Evolutionary conservation across 1,140 invertebrate genomes (phyloP).

Genomic region (Cephus cinctus): DNA sequence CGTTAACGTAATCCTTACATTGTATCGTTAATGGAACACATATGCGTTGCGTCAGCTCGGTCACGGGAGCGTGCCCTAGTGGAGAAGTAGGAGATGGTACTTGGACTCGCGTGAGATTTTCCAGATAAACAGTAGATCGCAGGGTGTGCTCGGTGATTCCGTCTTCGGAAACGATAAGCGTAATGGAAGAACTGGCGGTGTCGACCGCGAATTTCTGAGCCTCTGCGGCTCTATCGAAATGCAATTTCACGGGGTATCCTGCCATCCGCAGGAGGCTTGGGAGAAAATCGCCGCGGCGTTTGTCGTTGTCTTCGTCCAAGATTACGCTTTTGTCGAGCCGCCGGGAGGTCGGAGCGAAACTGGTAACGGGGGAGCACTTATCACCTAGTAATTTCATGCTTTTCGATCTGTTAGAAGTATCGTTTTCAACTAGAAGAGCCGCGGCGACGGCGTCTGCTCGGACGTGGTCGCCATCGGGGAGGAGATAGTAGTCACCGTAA

Average conservation of each 20-base stretch:
- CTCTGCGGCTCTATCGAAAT: constrained; percentile 18
- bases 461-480: constrained; percentile 32
- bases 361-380: constrained; percentile 31
- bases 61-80: constrained; percentile 44
- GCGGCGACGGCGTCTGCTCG: constrained; percentile 23
- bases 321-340: constrained; percentile 14
- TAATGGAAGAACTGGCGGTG: constrained; percentile 56
- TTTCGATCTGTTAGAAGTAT: constrained; percentile 23
- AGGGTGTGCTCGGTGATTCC: constrained; percentile 47
- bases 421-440: constrained; percentile 23
- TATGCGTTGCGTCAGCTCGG: constrained; percentile 55
- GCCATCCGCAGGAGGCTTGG: constrained; percentile 15
- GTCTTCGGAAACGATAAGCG: constrained; percentile 57
- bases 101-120: constrained; percentile 37
- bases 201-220: constrained; percentile 41
- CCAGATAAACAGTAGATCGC: constrained; percentile 45
- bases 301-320: constrained; percentile 6
- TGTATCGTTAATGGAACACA: constrained; percentile 56
- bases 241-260: not conserved
- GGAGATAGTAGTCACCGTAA: constrained; percentile 52
- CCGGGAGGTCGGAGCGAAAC: constrained; percentile 24
- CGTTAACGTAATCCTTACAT: constrained; percentile 40
- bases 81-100: constrained; percentile 37
- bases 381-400: constrained; percentile 27
- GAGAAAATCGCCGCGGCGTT: constrained; percentile 3